These are phyloP conservation scores for Psix sp. DNA, from an alignment of 1,140 invertebrate genomes.

Conservation along the genomic window DNA sequence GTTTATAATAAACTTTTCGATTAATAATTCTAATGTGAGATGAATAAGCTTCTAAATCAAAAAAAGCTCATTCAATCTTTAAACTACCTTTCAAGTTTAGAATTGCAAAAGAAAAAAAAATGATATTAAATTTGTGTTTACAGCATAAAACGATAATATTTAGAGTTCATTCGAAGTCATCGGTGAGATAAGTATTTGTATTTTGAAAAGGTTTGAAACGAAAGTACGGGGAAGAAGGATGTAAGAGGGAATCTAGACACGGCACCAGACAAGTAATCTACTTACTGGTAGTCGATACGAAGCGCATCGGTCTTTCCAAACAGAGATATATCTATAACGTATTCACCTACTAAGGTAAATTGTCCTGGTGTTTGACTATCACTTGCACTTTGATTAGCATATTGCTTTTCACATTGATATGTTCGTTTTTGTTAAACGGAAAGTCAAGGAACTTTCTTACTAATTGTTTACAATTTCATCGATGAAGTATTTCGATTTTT, in stretches of 20 bases:
- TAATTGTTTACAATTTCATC: conserved; percentile 15
- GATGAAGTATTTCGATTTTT: no score
- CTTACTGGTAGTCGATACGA: conserved; percentile 63
- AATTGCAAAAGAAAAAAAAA: conserved; percentile 18
- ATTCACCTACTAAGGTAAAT: conserved; percentile 63
- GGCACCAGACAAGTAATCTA: conserved; percentile 62
- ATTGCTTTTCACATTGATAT: conserved; percentile 52
- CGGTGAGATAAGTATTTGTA: conserved; percentile 14
- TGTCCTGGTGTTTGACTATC: conserved; percentile 62
- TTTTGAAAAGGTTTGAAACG: conserved; percentile 24
- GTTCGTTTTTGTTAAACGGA: neutral
- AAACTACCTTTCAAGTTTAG: no score
- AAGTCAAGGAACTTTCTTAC: no score
- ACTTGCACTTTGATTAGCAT: conserved; percentile 66
- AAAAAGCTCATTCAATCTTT: no score
- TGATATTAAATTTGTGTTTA: conserved; percentile 1
- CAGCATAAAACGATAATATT: conserved; percentile 11
- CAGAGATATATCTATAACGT: conserved; percentile 54
- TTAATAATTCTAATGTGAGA: no score
- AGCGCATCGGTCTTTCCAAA: conserved; percentile 52
- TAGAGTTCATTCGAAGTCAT: conserved; percentile 16
- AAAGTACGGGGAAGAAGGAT: conserved; percentile 27
- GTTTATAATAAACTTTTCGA: no score
- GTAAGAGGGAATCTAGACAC: conserved; percentile 50
- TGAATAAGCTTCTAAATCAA: no score